phyloP scores from a whole-genome alignment of 1,140 invertebrate species.

The Hormaphis cornu region DNA sequence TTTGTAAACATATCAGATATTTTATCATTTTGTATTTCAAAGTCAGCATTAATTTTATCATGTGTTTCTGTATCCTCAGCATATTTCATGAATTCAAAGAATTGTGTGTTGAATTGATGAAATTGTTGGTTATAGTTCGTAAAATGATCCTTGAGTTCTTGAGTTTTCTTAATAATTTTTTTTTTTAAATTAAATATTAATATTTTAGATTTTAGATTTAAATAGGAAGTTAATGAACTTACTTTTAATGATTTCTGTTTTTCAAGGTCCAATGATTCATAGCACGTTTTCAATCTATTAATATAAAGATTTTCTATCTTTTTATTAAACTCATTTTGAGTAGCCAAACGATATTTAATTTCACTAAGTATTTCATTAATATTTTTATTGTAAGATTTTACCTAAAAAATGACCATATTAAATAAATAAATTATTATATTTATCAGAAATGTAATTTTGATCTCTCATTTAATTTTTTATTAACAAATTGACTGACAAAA shows the following conservation, averaged over 20 bases:
- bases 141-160: conserved; percentile 1
- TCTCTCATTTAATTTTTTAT: too few relatives aligned
- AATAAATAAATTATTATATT: background rate
- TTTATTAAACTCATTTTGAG: conserved; percentile 8
- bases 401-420: background rate
- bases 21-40: conserved; percentile 2
- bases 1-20: conserved; percentile 9
- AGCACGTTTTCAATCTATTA: conserved; percentile 1
- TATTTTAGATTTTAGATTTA: background rate
- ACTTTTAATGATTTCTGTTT: conserved; percentile 15
- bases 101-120: conserved; percentile 1
- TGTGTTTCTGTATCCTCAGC: background rate
- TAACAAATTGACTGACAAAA: too few relatives aligned
- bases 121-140: background rate
- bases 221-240: background rate
- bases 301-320: conserved; percentile 4
- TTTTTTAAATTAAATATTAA: too few relatives aligned
- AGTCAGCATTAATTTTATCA: background rate
- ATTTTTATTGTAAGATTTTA: conserved; percentile 12
- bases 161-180: conserved; percentile 6
- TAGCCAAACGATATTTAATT: conserved; percentile 16
- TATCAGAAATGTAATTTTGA: too few relatives aligned
- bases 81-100: conserved; percentile 8
- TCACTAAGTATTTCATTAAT: conserved; percentile 12
- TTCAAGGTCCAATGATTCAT: conserved; percentile 4